A percentile compares a stretch with the other conserved stretches of the same genome.
Evolutionary conservation across 2,113 vertebrate species (phyloP).

Genomic region (Oriolus oriolus): DNA sequence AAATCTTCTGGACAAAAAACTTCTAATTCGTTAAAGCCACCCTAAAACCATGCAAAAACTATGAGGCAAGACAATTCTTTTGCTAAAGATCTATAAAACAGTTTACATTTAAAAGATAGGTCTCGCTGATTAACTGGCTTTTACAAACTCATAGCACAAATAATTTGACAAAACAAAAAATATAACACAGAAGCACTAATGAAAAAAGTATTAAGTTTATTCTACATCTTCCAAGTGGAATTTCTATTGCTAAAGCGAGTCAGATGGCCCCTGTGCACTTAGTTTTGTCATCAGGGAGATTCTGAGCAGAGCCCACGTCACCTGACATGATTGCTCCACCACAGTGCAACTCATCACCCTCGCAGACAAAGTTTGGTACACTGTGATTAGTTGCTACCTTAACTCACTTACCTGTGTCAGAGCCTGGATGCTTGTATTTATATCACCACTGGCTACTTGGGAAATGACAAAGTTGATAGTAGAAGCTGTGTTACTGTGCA

Average conservation of each 20-base stretch:
- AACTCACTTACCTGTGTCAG: conserved; percentile 86
- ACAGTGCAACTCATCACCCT: conserved; percentile 80
- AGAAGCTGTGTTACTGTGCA: conserved; percentile 95
- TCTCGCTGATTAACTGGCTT: background rate
- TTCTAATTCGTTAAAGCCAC: background rate
- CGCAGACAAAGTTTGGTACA: conserved; percentile 32
- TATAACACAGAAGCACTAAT: background rate
- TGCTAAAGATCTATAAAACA: background rate
- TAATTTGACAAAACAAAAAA: background rate
- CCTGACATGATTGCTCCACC: conserved; percentile 59
- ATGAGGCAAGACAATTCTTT: background rate
- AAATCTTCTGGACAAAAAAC: background rate
- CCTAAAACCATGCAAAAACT: background rate
- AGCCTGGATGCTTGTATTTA: conserved; percentile 93
- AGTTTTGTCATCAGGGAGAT: conserved; percentile 72
- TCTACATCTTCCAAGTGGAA: background rate
- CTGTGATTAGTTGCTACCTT: background rate
- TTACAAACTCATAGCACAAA: background rate
- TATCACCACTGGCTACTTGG: conserved; percentile 95
- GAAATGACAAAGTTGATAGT: conserved; percentile 99
- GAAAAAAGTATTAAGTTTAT: background rate
- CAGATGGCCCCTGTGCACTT: conserved; percentile 83
- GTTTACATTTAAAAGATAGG: background rate
- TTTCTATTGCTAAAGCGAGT: conserved; percentile 59
- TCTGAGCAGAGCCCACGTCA: conserved; percentile 63